Percentiles rank a stretch among this genome's conserved stretches.
Conservation (phyloP, 2,888 invertebrate genomes). For the Drosophila kambysellisi region DNA sequence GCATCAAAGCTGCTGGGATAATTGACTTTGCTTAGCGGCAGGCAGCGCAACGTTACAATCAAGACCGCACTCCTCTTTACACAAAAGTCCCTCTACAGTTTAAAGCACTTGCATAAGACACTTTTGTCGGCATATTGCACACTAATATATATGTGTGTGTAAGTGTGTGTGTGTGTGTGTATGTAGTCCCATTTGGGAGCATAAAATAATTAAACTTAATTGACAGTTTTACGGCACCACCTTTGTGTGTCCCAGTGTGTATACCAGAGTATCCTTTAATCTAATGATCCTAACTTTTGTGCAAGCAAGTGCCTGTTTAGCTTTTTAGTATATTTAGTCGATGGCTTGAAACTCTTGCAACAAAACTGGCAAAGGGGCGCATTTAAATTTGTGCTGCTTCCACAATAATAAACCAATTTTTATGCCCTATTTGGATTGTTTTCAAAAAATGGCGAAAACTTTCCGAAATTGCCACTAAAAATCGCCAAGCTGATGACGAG, state of each 20-base stretch:
- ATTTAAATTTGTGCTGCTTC: not conserved
- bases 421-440: not conserved
- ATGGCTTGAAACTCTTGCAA: not conserved
- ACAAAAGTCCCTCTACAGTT: slow-evolving; percentile 11
- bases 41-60: slow-evolving; percentile 36
- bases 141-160: slow-evolving; percentile 46
- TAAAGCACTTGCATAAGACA: slow-evolving; percentile 68
- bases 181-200: slow-evolving; percentile 53
- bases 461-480: not conserved
- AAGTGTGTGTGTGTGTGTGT: slow-evolving; percentile 20
- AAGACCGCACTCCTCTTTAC: slow-evolving; percentile 25
- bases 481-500: not conserved
- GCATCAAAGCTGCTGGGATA: slow-evolving; percentile 82
- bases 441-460: not conserved
- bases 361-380: slow-evolving; percentile 6
- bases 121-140: slow-evolving; percentile 58
- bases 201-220: slow-evolving; percentile 79
- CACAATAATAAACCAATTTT: slow-evolving; percentile 12
- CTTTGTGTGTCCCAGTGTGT: slow-evolving; percentile 52
- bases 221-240: slow-evolving; percentile 78
- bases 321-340: slow-evolving; percentile 49
- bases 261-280: slow-evolving; percentile 46
- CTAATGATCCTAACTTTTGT: slow-evolving; percentile 72
- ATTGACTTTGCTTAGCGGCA: slow-evolving; percentile 81
- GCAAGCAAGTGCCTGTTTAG: slow-evolving; percentile 61